Evolutionary conservation across 2,797 vertebrate genomes (phyloP).

Genomic region (Acanthopagrus latus): DNA sequence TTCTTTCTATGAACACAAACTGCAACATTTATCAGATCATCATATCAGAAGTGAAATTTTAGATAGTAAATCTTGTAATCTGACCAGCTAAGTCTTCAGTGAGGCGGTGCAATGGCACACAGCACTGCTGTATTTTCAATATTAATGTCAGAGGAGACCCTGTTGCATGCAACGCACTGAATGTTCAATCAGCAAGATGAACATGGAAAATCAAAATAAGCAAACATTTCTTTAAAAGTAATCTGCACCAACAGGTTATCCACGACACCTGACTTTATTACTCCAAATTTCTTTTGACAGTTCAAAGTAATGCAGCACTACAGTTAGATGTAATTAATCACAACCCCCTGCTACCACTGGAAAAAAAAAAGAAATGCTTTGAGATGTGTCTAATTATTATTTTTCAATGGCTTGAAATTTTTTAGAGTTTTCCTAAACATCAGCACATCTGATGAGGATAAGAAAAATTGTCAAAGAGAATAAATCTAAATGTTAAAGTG

Average conservation of each 20-base stretch:
- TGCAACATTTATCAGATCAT: neutral
- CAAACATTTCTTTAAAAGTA: conserved; percentile 5
- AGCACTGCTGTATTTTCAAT: conserved; percentile 43
- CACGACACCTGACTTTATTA: neutral
- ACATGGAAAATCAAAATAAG: neutral
- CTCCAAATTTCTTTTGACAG: neutral
- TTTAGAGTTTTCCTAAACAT: conserved; percentile 6
- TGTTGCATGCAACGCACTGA: conserved; percentile 80
- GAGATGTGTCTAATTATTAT: neutral
- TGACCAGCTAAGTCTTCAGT: neutral
- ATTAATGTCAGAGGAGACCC: conserved; percentile 72
- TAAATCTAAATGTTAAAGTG: conserved; percentile 14
- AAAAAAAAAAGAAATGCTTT: conserved; percentile 10
- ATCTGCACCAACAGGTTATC: conserved; percentile 66
- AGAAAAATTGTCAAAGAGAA: neutral
- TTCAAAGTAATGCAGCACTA: neutral
- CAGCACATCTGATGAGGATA: neutral
- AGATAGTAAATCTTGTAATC: neutral
- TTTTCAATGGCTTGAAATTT: conserved; percentile 3
- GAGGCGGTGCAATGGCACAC: neutral
- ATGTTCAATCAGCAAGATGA: conserved; percentile 18
- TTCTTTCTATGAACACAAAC: conserved; percentile 11
- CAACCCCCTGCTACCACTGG: neutral
- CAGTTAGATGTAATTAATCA: neutral
- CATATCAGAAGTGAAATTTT: neutral